These are phyloP conservation scores for Drosophila antonietae DNA, from an alignment of 2,888 invertebrate genomes.

Conservation along the genomic window DNA sequence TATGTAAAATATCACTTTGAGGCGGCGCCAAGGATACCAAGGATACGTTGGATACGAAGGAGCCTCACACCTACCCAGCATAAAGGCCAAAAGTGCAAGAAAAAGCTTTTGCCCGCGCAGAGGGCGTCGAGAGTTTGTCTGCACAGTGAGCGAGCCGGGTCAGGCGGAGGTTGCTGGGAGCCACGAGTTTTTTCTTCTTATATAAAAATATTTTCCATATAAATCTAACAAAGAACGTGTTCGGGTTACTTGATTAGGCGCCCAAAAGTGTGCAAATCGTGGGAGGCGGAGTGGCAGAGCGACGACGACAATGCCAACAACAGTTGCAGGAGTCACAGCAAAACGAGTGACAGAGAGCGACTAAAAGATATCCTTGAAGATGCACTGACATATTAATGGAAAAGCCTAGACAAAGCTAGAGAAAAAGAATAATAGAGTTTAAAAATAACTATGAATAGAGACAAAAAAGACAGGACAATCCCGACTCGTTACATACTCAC, in stretches of 20 bases:
- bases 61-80: slow-evolving; percentile 43
- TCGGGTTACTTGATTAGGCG: slow-evolving; percentile 79
- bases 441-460: background rate
- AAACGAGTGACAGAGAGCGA: background rate
- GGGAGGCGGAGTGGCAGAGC: slow-evolving; percentile 19
- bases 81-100: slow-evolving; percentile 65
- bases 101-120: slow-evolving; percentile 60
- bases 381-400: too few species aligned
- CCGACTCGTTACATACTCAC: background rate
- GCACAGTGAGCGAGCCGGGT: background rate
- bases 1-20: slow-evolving; percentile 80
- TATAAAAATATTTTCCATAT: slow-evolving; percentile 81
- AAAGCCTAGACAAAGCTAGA: too few species aligned
- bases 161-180: slow-evolving; percentile 14
- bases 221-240: slow-evolving; percentile 82
- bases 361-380: background rate
- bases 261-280: slow-evolving; percentile 57
- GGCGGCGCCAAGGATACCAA: slow-evolving; percentile 38
- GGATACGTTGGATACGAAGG: slow-evolving; percentile 34
- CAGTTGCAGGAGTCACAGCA: slow-evolving; percentile 26
- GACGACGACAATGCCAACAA: slow-evolving; percentile 40
- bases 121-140: slow-evolving; percentile 26
- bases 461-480: background rate
- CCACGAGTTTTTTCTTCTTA: slow-evolving; percentile 53
- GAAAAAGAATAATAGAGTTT: background rate